phyloP scores from a whole-genome alignment of 2,113 vertebrate species.

The Ramphastos sulfuratus region DNA sequence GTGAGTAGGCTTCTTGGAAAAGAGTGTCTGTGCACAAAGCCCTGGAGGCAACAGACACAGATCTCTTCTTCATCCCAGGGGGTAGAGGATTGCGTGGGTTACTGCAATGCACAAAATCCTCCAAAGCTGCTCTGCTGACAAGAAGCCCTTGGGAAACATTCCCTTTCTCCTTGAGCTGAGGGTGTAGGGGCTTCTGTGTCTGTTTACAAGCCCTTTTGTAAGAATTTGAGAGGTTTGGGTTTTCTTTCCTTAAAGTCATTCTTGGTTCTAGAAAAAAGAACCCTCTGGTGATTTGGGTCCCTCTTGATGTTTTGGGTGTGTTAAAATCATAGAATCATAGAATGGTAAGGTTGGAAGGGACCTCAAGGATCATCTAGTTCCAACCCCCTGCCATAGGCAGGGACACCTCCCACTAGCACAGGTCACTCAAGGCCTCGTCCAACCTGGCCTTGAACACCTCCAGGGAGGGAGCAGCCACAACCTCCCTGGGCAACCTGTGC shows the following conservation, averaged over 20 bases:
- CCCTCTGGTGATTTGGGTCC: background rate
- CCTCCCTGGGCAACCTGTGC: too few relatives aligned
- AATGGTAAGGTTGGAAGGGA: too few relatives aligned
- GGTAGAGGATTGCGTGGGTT: background rate
- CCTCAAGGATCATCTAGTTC: too few relatives aligned
- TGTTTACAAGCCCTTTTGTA: background rate
- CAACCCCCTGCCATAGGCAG: too few relatives aligned
- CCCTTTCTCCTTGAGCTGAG: background rate
- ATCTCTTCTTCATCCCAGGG: accelerated
- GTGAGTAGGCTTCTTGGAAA: background rate
- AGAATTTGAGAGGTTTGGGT: background rate
- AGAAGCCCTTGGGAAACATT: background rate
- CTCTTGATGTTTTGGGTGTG: background rate
- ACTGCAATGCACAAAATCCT: background rate
- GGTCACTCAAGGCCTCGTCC: too few relatives aligned
- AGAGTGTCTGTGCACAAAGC: background rate
- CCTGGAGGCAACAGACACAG: background rate
- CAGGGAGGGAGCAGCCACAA: too few relatives aligned
- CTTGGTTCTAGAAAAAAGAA: background rate
- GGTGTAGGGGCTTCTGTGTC: accelerated
- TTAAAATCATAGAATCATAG: too few relatives aligned
- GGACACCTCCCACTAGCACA: too few relatives aligned
- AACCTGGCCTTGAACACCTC: too few relatives aligned
- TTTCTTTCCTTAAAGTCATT: background rate
- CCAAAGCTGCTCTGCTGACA: background rate